Conservation (phyloP, 2,797 vertebrate genomes). For the Myotis daubentonii region DNA sequence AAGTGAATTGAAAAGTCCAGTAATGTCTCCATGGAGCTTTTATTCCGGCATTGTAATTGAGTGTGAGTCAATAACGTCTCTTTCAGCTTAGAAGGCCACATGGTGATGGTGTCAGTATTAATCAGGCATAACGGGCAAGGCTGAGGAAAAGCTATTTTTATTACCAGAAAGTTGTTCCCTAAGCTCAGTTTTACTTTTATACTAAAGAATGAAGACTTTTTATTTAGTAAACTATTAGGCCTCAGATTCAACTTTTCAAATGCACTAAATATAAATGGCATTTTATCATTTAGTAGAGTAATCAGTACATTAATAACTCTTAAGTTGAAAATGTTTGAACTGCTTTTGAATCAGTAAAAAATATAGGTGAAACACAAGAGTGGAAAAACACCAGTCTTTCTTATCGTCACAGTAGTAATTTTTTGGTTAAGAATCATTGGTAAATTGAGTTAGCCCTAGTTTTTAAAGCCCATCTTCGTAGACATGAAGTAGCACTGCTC, state of each 20-base stretch:
- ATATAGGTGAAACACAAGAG: background rate
- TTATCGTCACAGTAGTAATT: background rate
- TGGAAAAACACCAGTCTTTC: background rate
- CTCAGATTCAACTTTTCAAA: constrained; percentile 33
- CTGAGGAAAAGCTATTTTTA: constrained; percentile 14
- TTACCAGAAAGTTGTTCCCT: background rate
- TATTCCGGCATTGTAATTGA: constrained; percentile 18
- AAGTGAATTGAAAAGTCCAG: constrained; percentile 35
- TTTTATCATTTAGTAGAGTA: background rate
- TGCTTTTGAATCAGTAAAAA: constrained; percentile 3
- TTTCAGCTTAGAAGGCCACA: background rate
- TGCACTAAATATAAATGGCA: background rate
- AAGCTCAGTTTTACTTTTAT: background rate
- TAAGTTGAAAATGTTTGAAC: constrained; percentile 27
- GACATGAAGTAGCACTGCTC: background rate
- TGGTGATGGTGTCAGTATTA: background rate
- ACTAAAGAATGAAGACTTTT: background rate
- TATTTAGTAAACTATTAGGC: constrained; percentile 7
- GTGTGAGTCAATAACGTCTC: background rate
- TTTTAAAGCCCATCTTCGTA: background rate
- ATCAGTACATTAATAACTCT: background rate
- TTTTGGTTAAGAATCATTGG: background rate
- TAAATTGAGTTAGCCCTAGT: background rate
- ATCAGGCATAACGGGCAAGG: background rate
- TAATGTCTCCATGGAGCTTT: background rate